Base-by-base conservation (phyloP, 1,140 invertebrate genomes). In the Nebria ingens region DNA sequence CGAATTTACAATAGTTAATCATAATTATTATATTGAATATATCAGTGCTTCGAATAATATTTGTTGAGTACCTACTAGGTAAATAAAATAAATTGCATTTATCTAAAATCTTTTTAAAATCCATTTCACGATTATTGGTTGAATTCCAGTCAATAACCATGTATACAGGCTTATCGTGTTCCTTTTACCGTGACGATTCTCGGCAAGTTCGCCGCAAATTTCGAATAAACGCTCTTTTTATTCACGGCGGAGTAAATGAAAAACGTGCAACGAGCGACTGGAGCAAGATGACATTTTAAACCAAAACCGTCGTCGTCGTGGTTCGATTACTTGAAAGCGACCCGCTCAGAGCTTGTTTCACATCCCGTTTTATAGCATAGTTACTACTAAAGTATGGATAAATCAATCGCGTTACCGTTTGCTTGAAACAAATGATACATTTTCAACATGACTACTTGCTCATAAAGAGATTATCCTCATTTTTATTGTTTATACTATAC, bases 221-320 rank as follows among this genome's bases (percentile, higher is more conserved):
- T 17, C 40, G 17, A 45, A 45, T 45, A 45, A 45, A 45, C 40
- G 40, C 17, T 45, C 40, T 45, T 45, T 45, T 45, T 45, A 45
- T 45, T 45, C 40, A 17, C 17, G 17, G 25, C 3, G 17, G 17
- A 45, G 40, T 45, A 45, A 45, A 45, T 45, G 40, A 45, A 45
- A 45, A 45, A 45, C 40, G 40, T 45, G 40, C 40, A 45, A 17
- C 17, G 15, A n/a, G 40, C 15, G 40, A 45, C 9, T 17, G 9
- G 40, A 11, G 17, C 40, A 45, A 12, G 40, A 45, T 45, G 40
- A 45, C 40, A 45, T 45, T 45, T 45, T 45, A 45, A 45, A 45
- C 40, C 40, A 17, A 45, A 45, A 12, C 6, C 40, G 15, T 6
- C 9, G 40, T 12, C 15, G 15, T 4, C 3, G 17, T 17, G 15